These are phyloP conservation scores for Nesogale talazaci DNA, from an alignment of 2,113 vertebrate species.

Conservation along the genomic window DNA sequence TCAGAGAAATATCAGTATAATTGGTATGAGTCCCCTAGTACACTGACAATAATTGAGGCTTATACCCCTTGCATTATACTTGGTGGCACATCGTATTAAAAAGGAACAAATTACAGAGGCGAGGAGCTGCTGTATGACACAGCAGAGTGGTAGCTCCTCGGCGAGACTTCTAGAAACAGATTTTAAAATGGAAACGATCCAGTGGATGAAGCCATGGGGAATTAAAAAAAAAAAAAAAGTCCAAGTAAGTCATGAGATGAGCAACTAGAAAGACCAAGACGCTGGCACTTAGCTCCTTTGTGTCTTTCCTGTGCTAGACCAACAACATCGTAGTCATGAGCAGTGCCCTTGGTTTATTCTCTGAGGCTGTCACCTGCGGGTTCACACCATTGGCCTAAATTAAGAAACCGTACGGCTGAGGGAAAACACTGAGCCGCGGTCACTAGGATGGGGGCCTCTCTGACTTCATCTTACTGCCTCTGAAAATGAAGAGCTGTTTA, in stretches of 20 bases:
- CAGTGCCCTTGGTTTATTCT: constrained; percentile 37
- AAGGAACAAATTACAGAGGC: constrained; percentile 80
- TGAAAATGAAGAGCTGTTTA: constrained; percentile 28
- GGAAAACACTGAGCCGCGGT: constrained; percentile 17
- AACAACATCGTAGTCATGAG: constrained; percentile 4
- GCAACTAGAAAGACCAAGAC: not conserved
- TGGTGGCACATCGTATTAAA: constrained; percentile 73
- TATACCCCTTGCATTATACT: constrained; percentile 77
- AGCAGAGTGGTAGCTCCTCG: constrained; percentile 46
- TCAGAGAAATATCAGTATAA: constrained; percentile 79
- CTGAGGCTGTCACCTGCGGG: not conserved
- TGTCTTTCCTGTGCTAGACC: constrained; percentile 37
- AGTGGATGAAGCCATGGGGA: constrained; percentile 14
- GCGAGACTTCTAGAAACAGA: constrained; percentile 34
- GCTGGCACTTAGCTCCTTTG: not conserved
- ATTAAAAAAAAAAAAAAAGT: not conserved
- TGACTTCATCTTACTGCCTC: not conserved
- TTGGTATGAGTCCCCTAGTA: constrained; percentile 78
- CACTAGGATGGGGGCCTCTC: not conserved
- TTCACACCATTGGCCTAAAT: constrained; percentile 38
- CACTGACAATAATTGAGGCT: constrained; percentile 81
- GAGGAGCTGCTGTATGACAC: not conserved
- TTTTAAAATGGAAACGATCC: not conserved
- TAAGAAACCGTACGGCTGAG: constrained; percentile 17
- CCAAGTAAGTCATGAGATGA: not conserved